These are phyloP conservation scores for Crotalus viridis DNA, from an alignment of 2,113 vertebrate genomes.

Conservation along the genomic window DNA sequence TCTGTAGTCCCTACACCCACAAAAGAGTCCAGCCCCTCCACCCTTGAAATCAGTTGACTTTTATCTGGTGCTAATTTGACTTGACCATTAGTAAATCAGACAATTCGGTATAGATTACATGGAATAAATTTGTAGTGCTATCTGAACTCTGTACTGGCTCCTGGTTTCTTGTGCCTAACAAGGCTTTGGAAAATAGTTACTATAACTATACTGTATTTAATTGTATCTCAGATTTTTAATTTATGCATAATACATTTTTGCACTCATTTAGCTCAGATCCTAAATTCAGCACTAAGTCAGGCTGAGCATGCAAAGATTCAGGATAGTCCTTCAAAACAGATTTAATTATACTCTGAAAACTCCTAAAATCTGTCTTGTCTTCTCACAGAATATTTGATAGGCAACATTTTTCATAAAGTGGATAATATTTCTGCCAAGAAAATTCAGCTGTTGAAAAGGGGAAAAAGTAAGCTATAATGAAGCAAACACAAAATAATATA, in stretches of 20 bases:
- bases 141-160: not conserved
- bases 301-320: not conserved
- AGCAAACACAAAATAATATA: not conserved
- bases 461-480: not conserved
- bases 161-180: not conserved
- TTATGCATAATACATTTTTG: not conserved
- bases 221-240: not conserved
- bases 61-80: not conserved
- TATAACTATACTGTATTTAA: not conserved
- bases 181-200: not conserved
- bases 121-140: not conserved
- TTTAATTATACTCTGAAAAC: not conserved
- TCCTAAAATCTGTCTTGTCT: not conserved
- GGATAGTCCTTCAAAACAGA: not conserved
- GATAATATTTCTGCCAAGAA: not conserved
- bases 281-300: not conserved
- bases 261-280: not conserved
- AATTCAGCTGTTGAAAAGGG: not conserved
- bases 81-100: not conserved
- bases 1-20: not conserved
- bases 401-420: not conserved
- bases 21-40: not conserved
- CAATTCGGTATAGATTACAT: not conserved
- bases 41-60: not conserved
- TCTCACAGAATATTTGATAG: not conserved